These are phyloP conservation scores for Protobothrops flavoviridis DNA, from an alignment of 2,113 vertebrate species.

Conservation along the genomic window DNA sequence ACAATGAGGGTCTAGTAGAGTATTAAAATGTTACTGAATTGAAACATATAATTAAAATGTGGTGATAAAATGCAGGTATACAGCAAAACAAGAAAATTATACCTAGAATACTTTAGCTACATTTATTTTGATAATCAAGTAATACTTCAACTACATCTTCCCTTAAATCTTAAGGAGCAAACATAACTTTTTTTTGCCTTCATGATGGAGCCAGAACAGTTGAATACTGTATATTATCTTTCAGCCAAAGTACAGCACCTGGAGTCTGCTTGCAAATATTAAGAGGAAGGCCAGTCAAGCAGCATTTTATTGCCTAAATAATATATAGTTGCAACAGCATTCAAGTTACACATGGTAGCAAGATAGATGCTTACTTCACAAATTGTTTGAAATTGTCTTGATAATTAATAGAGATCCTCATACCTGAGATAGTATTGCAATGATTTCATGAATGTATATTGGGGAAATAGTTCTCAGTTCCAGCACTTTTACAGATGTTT, in stretches of 20 bases:
- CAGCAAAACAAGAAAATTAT: too few species aligned
- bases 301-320: constrained; percentile 82
- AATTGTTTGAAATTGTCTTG: background rate
- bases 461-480: constrained; percentile 88
- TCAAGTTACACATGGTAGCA: background rate
- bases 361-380: background rate
- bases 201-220: constrained; percentile 79
- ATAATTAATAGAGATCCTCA: background rate
- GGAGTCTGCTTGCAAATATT: constrained; percentile 82
- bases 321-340: constrained; percentile 25
- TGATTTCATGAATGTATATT: constrained; percentile 76
- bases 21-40: too few species aligned
- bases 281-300: constrained; percentile 78
- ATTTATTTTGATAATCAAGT: background rate
- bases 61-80: too few species aligned
- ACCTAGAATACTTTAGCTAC: background rate
- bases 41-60: too few species aligned
- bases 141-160: background rate
- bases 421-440: constrained; percentile 88
- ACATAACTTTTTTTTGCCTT: constrained; percentile 74
- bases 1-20: too few species aligned
- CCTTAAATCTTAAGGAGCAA: background rate
- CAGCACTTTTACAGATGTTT: constrained; percentile 85
- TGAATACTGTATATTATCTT: constrained; percentile 73
- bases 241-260: constrained; percentile 82